Evolutionary conservation across 2,797 vertebrate genomes (phyloP).

Genomic region (Basileuterus tristriatus): DNA sequence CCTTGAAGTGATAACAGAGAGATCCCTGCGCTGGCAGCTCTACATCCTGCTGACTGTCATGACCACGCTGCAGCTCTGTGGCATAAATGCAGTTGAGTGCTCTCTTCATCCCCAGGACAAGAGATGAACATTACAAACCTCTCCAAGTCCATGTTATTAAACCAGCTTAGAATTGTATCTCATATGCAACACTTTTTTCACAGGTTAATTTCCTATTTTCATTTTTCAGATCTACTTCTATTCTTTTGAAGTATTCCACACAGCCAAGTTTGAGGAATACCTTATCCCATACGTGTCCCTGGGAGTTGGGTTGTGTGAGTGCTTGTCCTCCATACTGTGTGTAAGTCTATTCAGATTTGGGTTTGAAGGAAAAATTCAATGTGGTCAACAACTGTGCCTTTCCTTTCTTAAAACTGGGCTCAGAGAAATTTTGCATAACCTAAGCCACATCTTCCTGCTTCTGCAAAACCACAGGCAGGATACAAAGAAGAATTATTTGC

Average conservation of each 20-base stretch:
- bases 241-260: constrained; percentile 87
- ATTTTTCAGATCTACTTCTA: constrained; percentile 89
- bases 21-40: constrained; percentile 85
- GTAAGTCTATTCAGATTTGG: constrained; percentile 74
- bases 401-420: not conserved
- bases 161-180: not conserved
- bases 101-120: not conserved
- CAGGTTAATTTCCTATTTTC: not conserved
- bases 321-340: constrained; percentile 85
- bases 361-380: not conserved
- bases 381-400: not conserved
- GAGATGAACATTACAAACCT: not conserved
- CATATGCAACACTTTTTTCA: not conserved
- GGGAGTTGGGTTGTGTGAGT: constrained; percentile 89
- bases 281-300: constrained; percentile 85
- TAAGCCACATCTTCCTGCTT: not conserved
- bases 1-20: constrained; percentile 82
- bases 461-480: not conserved
- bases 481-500: not conserved
- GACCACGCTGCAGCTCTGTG: constrained; percentile 91
- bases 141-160: not conserved
- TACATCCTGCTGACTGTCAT: constrained; percentile 81
- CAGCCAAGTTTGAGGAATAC: constrained; percentile 81
- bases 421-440: not conserved
- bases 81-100: constrained; percentile 86